Percentiles rank a stretch among this genome's conserved stretches.
phyloP scores from a whole-genome alignment of 2,113 vertebrate genomes.

The Aleadryas rufinucha region DNA sequence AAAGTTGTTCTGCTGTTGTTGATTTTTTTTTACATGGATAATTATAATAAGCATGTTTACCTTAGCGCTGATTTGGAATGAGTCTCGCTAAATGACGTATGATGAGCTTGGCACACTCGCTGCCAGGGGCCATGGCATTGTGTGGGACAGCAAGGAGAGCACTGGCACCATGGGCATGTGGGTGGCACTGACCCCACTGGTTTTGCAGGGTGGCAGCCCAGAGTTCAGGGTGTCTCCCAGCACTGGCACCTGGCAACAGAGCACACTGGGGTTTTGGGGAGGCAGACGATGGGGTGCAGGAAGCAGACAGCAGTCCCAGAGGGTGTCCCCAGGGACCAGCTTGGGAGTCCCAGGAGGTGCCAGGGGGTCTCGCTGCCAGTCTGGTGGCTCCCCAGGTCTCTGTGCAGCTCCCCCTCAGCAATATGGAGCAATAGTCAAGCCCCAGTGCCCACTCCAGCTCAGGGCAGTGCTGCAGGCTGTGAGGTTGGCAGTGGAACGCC shows the following conservation, averaged over 20 bases:
- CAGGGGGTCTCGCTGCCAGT: fast-evolving
- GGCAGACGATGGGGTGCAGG: background rate
- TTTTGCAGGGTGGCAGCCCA: background rate
- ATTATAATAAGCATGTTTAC: slow-evolving; percentile 94
- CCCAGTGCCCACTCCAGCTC: fast-evolving
- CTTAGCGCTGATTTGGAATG: slow-evolving; percentile 87
- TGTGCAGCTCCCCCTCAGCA: background rate
- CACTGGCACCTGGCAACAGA: fast-evolving
- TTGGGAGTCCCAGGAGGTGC: background rate
- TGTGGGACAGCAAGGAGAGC: background rate
- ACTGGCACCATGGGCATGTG: fast-evolving
- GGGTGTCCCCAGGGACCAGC: background rate
- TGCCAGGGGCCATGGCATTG: background rate
- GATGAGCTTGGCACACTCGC: background rate
- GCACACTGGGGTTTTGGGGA: background rate
- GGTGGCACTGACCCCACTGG: fast-evolving
- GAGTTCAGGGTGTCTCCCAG: background rate
- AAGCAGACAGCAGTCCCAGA: fast-evolving
- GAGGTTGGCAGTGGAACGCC: background rate
- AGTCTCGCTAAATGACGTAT: slow-evolving; percentile 64
- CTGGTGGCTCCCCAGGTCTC: background rate
- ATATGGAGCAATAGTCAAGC: background rate
- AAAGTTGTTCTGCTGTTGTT: slow-evolving; percentile 79
- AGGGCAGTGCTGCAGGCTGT: background rate
- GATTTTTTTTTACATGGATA: slow-evolving; percentile 85